phyloP scores from a whole-genome alignment of 2,888 invertebrate species.

The Halictus quadricinctus region DNA sequence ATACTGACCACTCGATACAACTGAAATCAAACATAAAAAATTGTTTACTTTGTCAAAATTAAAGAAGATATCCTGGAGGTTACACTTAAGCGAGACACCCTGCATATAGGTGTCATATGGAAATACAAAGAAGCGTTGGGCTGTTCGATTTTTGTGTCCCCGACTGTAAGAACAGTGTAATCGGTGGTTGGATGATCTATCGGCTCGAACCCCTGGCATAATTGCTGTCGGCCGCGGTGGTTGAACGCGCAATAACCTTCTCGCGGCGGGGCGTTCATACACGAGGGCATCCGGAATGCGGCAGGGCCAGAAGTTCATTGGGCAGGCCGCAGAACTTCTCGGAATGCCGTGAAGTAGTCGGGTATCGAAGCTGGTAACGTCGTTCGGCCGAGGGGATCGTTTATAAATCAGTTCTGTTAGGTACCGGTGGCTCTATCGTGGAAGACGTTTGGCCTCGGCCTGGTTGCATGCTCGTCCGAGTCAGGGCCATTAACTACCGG shows the following conservation, averaged over 20 bases:
- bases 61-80: too few species aligned
- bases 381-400: conserved; percentile 32
- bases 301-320: conserved; percentile 32
- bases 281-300: conserved; percentile 32
- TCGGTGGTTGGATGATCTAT: conserved; percentile 39
- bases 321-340: conserved; percentile 29
- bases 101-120: too few species aligned
- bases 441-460: conserved; percentile 35
- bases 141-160: background rate
- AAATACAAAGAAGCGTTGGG: too few species aligned
- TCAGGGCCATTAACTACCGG: conserved; percentile 60
- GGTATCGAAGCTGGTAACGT: conserved; percentile 4
- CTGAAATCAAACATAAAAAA: too few species aligned
- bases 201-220: conserved; percentile 43
- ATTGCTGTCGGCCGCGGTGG: conserved; percentile 21
- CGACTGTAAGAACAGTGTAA: conserved; percentile 17
- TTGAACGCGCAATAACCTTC: conserved; percentile 28
- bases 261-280: conserved; percentile 23
- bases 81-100: too few species aligned
- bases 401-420: conserved; percentile 53
- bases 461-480: conserved; percentile 51
- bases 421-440: conserved; percentile 23
- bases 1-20: too few species aligned
- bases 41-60: too few species aligned
- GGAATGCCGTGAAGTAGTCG: conserved; percentile 35